Evolutionary conservation across 2,113 vertebrate genomes (phyloP).

Genomic region (Cebus imitator): DNA sequence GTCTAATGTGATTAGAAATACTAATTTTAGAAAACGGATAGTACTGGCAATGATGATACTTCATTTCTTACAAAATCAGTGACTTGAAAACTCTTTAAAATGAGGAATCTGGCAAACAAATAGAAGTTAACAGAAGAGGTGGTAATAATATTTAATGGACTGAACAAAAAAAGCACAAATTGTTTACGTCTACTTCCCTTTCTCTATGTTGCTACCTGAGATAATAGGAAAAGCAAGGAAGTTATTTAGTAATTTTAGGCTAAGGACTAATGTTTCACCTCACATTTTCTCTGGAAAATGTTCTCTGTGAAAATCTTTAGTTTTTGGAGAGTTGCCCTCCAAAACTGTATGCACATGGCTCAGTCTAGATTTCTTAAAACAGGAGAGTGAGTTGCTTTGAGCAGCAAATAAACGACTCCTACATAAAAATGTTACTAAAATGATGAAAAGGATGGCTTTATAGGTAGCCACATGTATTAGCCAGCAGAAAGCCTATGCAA

Average conservation of each 20-base stretch:
- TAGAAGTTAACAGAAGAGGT: constrained; percentile 68
- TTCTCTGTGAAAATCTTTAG: too few species aligned
- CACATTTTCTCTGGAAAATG: constrained; percentile 69
- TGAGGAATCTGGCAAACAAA: constrained; percentile 39
- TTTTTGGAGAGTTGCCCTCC: constrained; percentile 27
- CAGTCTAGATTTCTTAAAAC: background rate
- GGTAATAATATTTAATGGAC: constrained; percentile 59
- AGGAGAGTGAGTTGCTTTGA: background rate
- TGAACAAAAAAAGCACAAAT: constrained; percentile 30
- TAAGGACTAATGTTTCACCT: constrained; percentile 60
- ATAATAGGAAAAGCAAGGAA: constrained; percentile 68
- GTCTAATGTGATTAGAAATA: constrained; percentile 87
- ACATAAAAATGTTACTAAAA: constrained; percentile 22
- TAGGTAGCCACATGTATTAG: background rate
- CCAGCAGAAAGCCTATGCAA: background rate
- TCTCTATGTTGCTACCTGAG: constrained; percentile 60
- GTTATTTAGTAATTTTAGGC: constrained; percentile 74
- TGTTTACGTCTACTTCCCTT: constrained; percentile 42
- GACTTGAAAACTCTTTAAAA: constrained; percentile 68
- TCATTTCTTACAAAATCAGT: constrained; percentile 73
- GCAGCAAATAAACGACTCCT: background rate
- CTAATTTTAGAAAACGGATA: constrained; percentile 84
- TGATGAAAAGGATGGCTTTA: background rate
- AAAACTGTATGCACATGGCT: background rate
- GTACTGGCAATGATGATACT: constrained; percentile 70